Evolutionary conservation across 64 coral and sea anemone genomes (phyloP).

Genomic region (Stichodactyla helianthus): DNA sequence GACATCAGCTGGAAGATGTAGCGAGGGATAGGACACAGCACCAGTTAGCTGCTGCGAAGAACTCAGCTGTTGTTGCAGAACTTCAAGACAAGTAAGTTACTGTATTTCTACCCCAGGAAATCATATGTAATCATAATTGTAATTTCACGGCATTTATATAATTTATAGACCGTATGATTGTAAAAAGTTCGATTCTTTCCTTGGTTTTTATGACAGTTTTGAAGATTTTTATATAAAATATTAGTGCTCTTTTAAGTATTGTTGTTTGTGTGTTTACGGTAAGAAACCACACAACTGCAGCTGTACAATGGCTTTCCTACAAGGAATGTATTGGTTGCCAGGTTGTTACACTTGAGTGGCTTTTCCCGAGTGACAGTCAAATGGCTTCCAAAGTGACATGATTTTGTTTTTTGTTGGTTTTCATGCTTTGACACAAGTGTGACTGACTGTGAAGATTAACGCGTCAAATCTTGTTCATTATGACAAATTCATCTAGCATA

Average conservation of each 20-base stretch:
- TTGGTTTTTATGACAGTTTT: background rate
- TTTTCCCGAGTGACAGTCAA: background rate
- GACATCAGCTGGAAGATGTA: constrained; percentile 82
- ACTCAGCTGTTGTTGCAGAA: constrained; percentile 68
- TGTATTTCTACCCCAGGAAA: background rate
- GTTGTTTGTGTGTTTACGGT: background rate
- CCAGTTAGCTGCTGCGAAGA: constrained; percentile 87
- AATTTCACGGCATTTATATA: constrained; percentile 1
- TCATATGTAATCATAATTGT: background rate
- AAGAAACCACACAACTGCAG: constrained; percentile 1
- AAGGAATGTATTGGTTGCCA: constrained; percentile 8
- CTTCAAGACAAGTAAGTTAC: constrained; percentile 89
- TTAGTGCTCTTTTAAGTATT: background rate
- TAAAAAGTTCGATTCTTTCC: background rate
- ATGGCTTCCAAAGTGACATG: background rate
- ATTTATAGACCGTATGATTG: background rate
- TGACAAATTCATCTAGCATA: background rate
- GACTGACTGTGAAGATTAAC: background rate
- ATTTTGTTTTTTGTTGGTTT: background rate
- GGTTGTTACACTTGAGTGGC: background rate
- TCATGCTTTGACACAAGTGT: background rate
- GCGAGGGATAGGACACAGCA: constrained; percentile 81
- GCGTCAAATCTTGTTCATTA: background rate
- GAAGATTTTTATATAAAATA: too few species aligned
- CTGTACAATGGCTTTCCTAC: background rate